Conservation (phyloP, 2,797 vertebrate genomes). For the Presbytis comata region DNA sequence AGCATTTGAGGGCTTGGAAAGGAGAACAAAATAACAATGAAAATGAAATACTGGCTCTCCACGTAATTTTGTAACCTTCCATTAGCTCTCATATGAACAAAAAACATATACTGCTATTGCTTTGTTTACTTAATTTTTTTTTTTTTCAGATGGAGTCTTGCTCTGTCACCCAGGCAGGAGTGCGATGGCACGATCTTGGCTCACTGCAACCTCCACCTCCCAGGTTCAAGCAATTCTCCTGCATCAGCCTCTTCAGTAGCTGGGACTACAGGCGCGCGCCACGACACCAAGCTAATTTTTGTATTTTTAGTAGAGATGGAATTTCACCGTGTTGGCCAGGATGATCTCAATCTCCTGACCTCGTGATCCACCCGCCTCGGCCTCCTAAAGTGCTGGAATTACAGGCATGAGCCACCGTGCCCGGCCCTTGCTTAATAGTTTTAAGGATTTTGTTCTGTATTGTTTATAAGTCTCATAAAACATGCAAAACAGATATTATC, state of each 20-base stretch:
- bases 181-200: rapidly evolving
- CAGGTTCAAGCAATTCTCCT: too few relatives aligned
- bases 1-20: background rate
- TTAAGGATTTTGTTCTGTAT: background rate
- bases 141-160: background rate
- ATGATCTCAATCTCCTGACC: background rate
- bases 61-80: background rate
- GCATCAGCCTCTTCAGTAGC: too few relatives aligned
- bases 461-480: background rate
- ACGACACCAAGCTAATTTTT: background rate
- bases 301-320: background rate
- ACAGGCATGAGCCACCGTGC: background rate
- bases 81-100: background rate
- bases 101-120: background rate
- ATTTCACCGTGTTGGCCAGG: background rate
- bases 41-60: slow-evolving; percentile 19
- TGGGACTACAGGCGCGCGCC: rapidly evolving
- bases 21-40: slow-evolving; percentile 8
- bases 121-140: background rate
- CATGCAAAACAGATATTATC: background rate
- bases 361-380: background rate
- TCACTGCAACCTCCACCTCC: background rate
- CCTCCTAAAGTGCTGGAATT: background rate
- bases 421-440: background rate
- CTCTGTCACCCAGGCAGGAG: background rate